Evolutionary conservation across 2,888 invertebrate species (phyloP), one percentile per base, ranked within the genome.

Genomic region (Dioctria rufipes): DNA sequence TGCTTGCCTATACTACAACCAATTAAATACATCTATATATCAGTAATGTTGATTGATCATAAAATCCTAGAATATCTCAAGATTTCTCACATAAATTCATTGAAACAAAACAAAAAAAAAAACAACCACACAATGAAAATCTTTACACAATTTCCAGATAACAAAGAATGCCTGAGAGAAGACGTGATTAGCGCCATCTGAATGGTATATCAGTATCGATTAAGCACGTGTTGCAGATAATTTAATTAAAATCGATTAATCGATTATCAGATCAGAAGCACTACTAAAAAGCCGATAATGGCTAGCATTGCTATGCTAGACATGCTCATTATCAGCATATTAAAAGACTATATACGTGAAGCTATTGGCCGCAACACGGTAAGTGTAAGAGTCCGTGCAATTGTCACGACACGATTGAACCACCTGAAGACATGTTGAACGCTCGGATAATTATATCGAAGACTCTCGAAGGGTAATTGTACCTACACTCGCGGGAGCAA

Each of bases 181-280:
- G 11, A 69, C 79, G 67, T 79, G 79, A 79, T 79, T 78, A 78
- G 54, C 69, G 67, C 69, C 60, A 58, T 25, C 25, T 25, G 0
- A 25, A 25, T 25, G 25, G 25, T 25, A 25, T 25, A 25, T 25
- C 25, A 25, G 25, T 49, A 78, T 78, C 66, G 78, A 78, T 78
- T 67, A 67, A 78, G 42, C 66, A 58, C 66, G 66, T 78, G 65
- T 42, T 66, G 43, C 5, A 9, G 42, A 79, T 79, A 61, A 69
- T 80, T 80, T 49, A 80, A 80, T 80, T 80, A 80, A 51, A 80
- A 80, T 80, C 80, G 71, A 80, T 80, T 79, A 80, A 71, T 80
- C 51, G 80, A 80, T 80, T 71, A 71, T 43, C 58, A 46, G 69
- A 80, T 60, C 42, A 49, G 6, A 3, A 42, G 25, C 25, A 25